Base-by-base conservation (phyloP, 2,113 vertebrate genomes). In the Ailuropoda melanoleuca region DNA sequence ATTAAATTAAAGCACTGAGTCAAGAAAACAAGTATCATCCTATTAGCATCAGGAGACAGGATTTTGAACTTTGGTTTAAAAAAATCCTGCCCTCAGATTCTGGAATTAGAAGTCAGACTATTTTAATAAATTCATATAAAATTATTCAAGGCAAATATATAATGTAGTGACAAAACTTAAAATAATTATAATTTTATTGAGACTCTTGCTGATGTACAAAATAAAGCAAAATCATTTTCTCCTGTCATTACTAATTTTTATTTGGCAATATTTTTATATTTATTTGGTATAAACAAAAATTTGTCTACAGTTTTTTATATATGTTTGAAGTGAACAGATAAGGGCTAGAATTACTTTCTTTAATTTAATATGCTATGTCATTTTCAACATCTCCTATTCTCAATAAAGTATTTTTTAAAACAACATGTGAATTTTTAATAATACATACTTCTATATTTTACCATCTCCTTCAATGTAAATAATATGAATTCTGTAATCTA, bases 1-100 rank as follows among this genome's bases (percentile, higher is more conserved):
- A 98, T 97, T 97, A 93, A 98, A 98, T 98, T 98, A 98, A 97
- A 97, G 43, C 21, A 97, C 34, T 46, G n/a, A 95, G 86, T 97
- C 86, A 95, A 97, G 95, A 88, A 95, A 95, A 64, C 64, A 94
- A 81, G 77, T 37, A 86, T 95, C 31, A 75, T 78, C 60, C 15
- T 81, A 85, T 92, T 64, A 98, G 11, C 60, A 90, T 7, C 34
- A 56, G 92, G 64, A 85, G 17, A 90, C 53, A 50, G 34, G 2
- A 0, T 18, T 82, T 93, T 98, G 83, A 97, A 93, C 62, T 86
- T 58, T 55, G 6, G 17, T 80, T 97, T 98, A 86, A 96, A 98
- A 96, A 86, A 95, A 93, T 62, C 4, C 17, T 84, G 11, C 78
- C 15, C 53, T 56, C 1, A 15, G 74, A 88, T 72, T 97, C 96